Conservation (phyloP, 2,113 vertebrate species). For the Columba janthina region DNA sequence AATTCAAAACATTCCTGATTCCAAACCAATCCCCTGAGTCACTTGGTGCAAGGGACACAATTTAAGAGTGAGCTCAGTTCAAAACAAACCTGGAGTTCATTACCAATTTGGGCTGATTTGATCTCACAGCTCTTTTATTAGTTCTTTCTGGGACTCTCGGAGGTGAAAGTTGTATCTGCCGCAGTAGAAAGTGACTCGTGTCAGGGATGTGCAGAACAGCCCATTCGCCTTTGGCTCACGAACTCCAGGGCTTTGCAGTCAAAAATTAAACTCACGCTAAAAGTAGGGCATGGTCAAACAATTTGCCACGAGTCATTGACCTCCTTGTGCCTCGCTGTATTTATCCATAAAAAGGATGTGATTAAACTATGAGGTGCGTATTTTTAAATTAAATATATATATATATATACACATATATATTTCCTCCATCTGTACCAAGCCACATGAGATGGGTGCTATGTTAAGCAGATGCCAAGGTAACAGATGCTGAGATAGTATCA, state of each 20-base stretch:
- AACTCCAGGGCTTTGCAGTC: background rate
- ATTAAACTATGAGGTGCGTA: background rate
- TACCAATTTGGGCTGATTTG: constrained; percentile 12
- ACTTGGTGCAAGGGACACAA: background rate
- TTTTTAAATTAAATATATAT: background rate
- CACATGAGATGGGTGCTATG: background rate
- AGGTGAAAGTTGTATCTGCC: background rate
- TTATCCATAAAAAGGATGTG: background rate
- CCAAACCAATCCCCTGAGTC: background rate
- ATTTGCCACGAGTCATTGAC: background rate
- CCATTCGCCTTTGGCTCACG: accelerated
- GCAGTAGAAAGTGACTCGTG: background rate
- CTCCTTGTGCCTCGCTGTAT: background rate
- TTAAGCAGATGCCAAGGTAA: background rate
- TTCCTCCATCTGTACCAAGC: accelerated
- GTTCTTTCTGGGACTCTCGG: background rate
- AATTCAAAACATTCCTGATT: constrained; percentile 15
- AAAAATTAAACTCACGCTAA: background rate
- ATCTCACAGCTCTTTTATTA: background rate
- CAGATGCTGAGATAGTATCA: background rate
- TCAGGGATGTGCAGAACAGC: background rate
- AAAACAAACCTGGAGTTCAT: constrained; percentile 58
- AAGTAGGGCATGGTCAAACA: background rate
- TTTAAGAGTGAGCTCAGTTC: constrained; percentile 27
- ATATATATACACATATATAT: no score